These are phyloP conservation scores for Hemicordylus capensis DNA, from an alignment of 2,113 vertebrate genomes.

Conservation along the genomic window DNA sequence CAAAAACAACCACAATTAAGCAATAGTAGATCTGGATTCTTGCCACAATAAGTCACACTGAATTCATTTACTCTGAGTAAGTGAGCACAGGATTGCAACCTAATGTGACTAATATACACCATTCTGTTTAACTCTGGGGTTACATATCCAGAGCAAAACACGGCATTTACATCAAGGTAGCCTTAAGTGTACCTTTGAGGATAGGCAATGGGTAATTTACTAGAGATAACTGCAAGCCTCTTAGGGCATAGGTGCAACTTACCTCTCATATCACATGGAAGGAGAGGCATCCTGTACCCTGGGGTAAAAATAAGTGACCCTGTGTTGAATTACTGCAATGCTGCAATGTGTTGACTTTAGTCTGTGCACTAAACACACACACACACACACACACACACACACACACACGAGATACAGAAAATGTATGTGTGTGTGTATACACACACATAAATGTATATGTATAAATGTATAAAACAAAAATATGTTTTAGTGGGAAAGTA, in stretches of 20 bases:
- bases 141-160: too few species aligned
- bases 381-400: background rate
- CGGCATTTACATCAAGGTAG: background rate
- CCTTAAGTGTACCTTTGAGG: background rate
- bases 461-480: background rate
- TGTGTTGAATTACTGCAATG: background rate
- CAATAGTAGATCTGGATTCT: too few species aligned
- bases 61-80: background rate
- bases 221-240: background rate
- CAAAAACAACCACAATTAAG: background rate
- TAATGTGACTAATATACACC: too few species aligned
- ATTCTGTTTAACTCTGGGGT: background rate
- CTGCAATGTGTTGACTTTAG: background rate
- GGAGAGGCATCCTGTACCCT: background rate
- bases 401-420: too few species aligned
- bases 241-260: background rate
- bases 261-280: background rate
- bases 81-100: background rate
- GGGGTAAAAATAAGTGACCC: background rate
- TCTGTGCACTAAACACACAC: background rate
- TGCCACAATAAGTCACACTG: background rate
- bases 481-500: background rate
- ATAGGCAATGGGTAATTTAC: background rate
- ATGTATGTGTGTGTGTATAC: too few species aligned
- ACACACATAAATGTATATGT: background rate